Base-by-base conservation (phyloP, 2,888 invertebrate genomes). In the Drosophila merina region DNA sequence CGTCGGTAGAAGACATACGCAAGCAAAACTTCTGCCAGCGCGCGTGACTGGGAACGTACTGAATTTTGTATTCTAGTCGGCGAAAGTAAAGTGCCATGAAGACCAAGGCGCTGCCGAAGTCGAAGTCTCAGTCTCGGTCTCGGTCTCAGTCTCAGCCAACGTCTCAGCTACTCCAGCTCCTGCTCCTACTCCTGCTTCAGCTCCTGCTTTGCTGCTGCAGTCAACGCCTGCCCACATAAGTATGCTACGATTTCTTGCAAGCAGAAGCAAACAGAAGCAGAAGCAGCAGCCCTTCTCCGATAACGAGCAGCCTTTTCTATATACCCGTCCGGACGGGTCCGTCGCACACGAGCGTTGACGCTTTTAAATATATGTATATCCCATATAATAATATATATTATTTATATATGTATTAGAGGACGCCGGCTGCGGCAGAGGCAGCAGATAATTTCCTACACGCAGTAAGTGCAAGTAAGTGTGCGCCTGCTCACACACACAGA, bases 21-120 rank as follows among this genome's bases (percentile, higher is more conserved):
- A 86, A 88, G 87, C 74, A 86, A 86, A 82, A 88, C 88, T 83
- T 82, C 88, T 85, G 83, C 79, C 89, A 88, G 84, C 89, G 86
- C 85, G 89, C 76, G 89, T 83, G 89, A 89, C 89, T 88, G 79
- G 80, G 79, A 89, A 88, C 88, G 88, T 79, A 89, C 88, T 89
- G 88, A 89, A 89, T 84, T 80, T 88, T 77, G 86, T 77, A 80
- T 81, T 80, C 74, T 75, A 74, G 75, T 72, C 76, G 74, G 75
- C 76, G 75, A 79, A 83, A 88, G 82, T 86, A 75, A 83, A 83
- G 74, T 79, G 82, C 76, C 85, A 81, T 79, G 75, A 88, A 83
- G 87, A 75, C 79, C 73, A 88, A 85, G 84, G 87, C 88, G 88
- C 82, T 88, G 87, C 74, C 86, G 58, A 60, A 72, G 72, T 63